A percentile compares a stretch with the other conserved stretches of the same genome.
Conservation (phyloP, 2,797 vertebrate genomes). For the Eupleurogrammus muticus region DNA sequence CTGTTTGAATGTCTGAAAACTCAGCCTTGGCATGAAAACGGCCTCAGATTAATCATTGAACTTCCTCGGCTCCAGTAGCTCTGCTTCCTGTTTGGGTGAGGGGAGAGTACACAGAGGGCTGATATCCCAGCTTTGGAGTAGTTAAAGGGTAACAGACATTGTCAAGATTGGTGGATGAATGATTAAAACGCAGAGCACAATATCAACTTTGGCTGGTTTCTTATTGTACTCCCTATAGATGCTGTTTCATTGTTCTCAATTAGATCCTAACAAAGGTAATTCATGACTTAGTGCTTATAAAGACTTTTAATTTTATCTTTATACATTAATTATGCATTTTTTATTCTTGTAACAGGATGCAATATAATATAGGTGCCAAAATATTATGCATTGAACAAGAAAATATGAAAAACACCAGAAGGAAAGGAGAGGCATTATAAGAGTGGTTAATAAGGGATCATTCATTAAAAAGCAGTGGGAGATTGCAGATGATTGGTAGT, state of each 20-base stretch:
- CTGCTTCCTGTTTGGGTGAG: slow-evolving; percentile 63
- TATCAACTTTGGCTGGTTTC: slow-evolving; percentile 11
- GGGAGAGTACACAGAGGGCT: slow-evolving; percentile 67
- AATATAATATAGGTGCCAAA: neutral
- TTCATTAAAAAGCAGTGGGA: slow-evolving; percentile 21
- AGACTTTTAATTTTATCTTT: neutral
- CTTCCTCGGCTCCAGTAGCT: slow-evolving; percentile 49
- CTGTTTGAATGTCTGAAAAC: slow-evolving; percentile 36
- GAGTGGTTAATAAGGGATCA: neutral
- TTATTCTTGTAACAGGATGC: neutral
- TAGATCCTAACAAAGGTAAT: neutral
- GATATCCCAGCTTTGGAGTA: slow-evolving; percentile 43
- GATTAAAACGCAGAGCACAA: slow-evolving; percentile 43
- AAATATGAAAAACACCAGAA: too few species aligned
- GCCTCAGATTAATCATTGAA: slow-evolving; percentile 78
- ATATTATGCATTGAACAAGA: neutral
- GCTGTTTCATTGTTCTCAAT: neutral
- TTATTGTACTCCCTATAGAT: neutral
- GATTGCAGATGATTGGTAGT: slow-evolving; percentile 1
- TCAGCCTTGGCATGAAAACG: slow-evolving; percentile 56
- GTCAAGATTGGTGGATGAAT: slow-evolving; percentile 57
- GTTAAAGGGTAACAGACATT: slow-evolving; percentile 81
- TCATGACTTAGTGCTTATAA: neutral
- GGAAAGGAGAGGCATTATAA: neutral
- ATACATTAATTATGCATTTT: neutral